Base-by-base conservation (phyloP, 2,113 vertebrate genomes). In the Zosterops lateralis region DNA sequence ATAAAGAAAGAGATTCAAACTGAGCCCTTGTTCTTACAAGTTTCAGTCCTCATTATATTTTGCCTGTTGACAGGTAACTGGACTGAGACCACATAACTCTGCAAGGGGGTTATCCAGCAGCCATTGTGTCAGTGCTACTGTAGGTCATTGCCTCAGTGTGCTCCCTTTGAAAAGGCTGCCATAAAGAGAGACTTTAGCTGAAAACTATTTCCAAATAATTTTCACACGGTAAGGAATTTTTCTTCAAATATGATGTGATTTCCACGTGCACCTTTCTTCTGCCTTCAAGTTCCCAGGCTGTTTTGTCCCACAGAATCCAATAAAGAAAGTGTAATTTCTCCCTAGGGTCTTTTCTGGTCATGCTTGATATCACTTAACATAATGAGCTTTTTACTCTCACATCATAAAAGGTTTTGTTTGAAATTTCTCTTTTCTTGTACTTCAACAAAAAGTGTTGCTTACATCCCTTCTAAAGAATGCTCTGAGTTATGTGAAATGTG, bases 381-480 rank as follows among this genome's bases (percentile, higher is more conserved):
- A 95, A 96, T 93, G 66, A 93, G 81, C 76, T 89, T 94, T 95
- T 94, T 88, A 86, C 87, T 96, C 72, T 86, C 92, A 96, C 96
- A 92, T 97, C 92, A 96, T 96, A 97, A 97, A 95, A 89, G 91
- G 95, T 65, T 95, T 87, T 95, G 93, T 97, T 96, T 91, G 14
- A 92, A 92, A 67, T 70, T 48, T 94, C 90, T 87, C 72, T 7
- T 79, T 92, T 76, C 86, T 75, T 93, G 79, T 86, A 86, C 77
- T 90, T 97, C 81, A 95, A 92, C 96, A 97, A 90, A 96, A 95
- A 92, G 77, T 24, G 72, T 93, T 96, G 93, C 97, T 97, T 97
- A 97, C 96, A 95, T 94, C 89, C 72, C 96, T 84, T 92, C 91
- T 53, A 95, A 98, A 93, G 96, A 97, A 97, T 97, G 95, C 89